Base-by-base conservation (phyloP, 2,113 vertebrate species). In the Lepisosteus oculatus region DNA sequence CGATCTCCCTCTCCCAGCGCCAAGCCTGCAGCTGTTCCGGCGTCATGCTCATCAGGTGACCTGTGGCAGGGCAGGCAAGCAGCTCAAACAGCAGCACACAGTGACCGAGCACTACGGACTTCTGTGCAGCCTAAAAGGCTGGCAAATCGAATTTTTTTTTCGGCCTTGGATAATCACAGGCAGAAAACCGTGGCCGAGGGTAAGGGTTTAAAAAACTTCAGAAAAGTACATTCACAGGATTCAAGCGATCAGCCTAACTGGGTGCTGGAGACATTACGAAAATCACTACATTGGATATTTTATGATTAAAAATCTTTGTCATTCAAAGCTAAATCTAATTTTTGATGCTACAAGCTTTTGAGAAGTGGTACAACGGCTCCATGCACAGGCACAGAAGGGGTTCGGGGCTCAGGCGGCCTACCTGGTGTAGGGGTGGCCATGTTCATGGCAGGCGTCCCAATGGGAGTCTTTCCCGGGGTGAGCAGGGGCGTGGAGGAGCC, bases 11-110 rank as follows among this genome's bases (percentile, higher is more conserved):
- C 84, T 99, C 97, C 97, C 97, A 99, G 1, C 97, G 86, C 97
- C 97, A 99, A 3, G 97, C 97, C 77, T 99, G 97, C 77, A 99
- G 93, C 79, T 99, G 97, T 81, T 99, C 97, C 56, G 97, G 97
- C 74, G 97, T 99, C 97, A 99, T 99, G 85, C 96, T 99, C 97
- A 99, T 99, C 75, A 99, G 92, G 80, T 99, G 97, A 85, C 97
- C 97, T 99, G 72, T 1, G 71, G 70, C 43, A 29, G 11, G 56
- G 11, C 43, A 44, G n/a, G 15, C 7, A 3, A 14, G 14, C 11
- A n/a, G n/a, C 3, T 59, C 11, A 59, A 59, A 13, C 2, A 3
- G 57, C 57, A 6, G 12, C 47, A 51, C 5, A 51, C 47, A 51
- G 9, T 9, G 67, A 73, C 8, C 59, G 29, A 65, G 3, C 6